Conservation (phyloP, 2,888 invertebrate genomes). For the Pseudococcus longispinus region DNA sequence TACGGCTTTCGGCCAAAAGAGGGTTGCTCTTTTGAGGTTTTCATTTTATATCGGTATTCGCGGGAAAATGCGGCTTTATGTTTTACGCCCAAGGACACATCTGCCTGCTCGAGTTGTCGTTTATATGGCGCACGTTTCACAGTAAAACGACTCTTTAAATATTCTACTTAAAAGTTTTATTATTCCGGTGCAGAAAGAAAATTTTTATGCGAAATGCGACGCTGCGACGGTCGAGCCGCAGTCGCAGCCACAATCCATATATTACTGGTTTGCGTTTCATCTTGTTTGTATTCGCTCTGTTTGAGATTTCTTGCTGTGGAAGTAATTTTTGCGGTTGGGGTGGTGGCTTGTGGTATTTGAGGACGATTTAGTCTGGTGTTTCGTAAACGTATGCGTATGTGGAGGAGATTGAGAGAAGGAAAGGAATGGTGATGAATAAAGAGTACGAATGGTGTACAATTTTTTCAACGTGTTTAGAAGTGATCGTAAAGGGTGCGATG, state of each 20-base stretch:
- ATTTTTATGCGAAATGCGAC: conserved; percentile 8
- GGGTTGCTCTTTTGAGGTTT: conserved; percentile 10
- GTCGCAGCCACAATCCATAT: not conserved
- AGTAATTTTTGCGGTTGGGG: not conserved
- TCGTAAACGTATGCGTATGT: not conserved
- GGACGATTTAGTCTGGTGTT: not conserved
- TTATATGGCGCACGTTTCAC: not conserved
- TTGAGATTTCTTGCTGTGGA: not conserved
- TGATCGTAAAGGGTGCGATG: too few relatives aligned
- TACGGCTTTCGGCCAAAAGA: not conserved
- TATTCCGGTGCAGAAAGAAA: not conserved
- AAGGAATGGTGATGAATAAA: not conserved
- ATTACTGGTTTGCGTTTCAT: not conserved
- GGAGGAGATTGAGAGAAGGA: not conserved
- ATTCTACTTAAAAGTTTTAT: conserved; percentile 13
- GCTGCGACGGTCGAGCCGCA: not conserved
- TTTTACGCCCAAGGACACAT: not conserved
- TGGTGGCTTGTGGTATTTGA: not conserved
- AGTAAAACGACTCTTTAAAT: conserved; percentile 4
- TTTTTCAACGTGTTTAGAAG: not conserved
- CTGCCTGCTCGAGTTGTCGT: not conserved
- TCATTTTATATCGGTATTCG: not conserved
- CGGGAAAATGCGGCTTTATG: not conserved
- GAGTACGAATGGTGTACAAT: not conserved
- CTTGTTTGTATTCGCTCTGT: conserved; percentile 1